Base-by-base conservation (phyloP, 2,888 invertebrate genomes). In the Aporophyla lueneburgensis region DNA sequence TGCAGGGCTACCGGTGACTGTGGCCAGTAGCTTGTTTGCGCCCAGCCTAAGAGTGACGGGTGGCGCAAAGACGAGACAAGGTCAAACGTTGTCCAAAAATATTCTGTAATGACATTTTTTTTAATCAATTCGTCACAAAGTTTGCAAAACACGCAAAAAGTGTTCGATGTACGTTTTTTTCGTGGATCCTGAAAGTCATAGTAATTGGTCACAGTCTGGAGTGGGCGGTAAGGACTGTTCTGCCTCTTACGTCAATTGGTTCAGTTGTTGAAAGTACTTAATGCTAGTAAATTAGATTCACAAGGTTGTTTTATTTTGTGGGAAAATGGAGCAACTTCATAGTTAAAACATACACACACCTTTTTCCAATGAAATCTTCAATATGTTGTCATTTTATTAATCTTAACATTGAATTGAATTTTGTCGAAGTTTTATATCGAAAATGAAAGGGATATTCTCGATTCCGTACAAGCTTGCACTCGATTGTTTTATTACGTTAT, bases 41-140 rank as follows among this genome's bases (percentile, higher is more conserved):
- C 43, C 43, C 12, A 83, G 76, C 81, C 80, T 74, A 70, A 78
- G 80, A 89, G 91, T 90, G 91, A 91, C 90, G 76, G 91, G 90
- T 89, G 90, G 77, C 82, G 86, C 90, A 91, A 89, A 92, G 92
- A 91, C 91, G 92, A 85, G 74, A 86, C 93, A 93, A 93, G 93
- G 93, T 91, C 91, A 89, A 83, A 75, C 78, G 78, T 79, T 81
- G 85, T 90, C 91, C 88, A 86, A 91, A 92, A 93, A 92, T 91
- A 90, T 91, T 90, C 89, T 88, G 86, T 90, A 93, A 91, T 89
- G 91, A 91, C 89, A 90, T 87, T 91, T 92, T 91, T 81, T 80
- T 80, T 74, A 88, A 89, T 90, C 90, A 85, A 92, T 93, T 92
- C 84, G 90, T 90, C 87, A 89, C 86, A 89, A 87, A 84, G 84